Base-by-base conservation (phyloP, 2,113 vertebrate genomes). In the Seriola aureovittata region DNA sequence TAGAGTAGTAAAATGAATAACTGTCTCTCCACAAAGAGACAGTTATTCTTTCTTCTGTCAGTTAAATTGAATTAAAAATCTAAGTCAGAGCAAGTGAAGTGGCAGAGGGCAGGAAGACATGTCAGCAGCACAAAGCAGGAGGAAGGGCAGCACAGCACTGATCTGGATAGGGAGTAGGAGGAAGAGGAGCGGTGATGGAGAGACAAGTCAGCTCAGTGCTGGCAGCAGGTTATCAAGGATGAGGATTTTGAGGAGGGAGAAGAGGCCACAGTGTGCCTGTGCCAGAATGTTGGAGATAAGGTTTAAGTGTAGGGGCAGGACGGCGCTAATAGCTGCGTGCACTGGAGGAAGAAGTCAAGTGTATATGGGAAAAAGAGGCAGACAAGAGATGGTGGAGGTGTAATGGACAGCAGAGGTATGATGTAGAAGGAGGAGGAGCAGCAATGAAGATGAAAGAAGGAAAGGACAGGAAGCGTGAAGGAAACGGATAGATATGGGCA, bases 241-340 rank as follows among this genome's bases (percentile, higher is more conserved):
- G 34, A 64, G 29, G 48, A 0, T 29, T 59, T 32, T 29, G 11
- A 23, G 14, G 12, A 38, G 17, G 34, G 40, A 72, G 38, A 74
- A 67, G 29, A 57, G 2, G 65, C 32, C 21, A n/a, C 0, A 2
- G 54, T 46, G 40, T 63, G n/a, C 14, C n/a, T 19, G 42, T 50
- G 44, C 46, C 42, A 72, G 74, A 76, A 44, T 67, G 14, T 46
- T 25, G 11, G 17, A 68, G 23, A 29, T 62, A 50, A 63, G 29
- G 17, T 82, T 71, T 67, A 55, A 83, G 87, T 83, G 60, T 25
- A 79, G 40, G 48, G 13, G 44, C 78, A 48, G 65, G 50, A 65
- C 21, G 34, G 71, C 25, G 23, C 10, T 55, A 50, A 70, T 63
- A 4, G 0, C 19, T 50, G 55, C 40, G 44, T 54, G 44, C 52